These are phyloP conservation scores for Catostomus latipinnis DNA, from an alignment of 2,797 vertebrate species.

Conservation along the genomic window DNA sequence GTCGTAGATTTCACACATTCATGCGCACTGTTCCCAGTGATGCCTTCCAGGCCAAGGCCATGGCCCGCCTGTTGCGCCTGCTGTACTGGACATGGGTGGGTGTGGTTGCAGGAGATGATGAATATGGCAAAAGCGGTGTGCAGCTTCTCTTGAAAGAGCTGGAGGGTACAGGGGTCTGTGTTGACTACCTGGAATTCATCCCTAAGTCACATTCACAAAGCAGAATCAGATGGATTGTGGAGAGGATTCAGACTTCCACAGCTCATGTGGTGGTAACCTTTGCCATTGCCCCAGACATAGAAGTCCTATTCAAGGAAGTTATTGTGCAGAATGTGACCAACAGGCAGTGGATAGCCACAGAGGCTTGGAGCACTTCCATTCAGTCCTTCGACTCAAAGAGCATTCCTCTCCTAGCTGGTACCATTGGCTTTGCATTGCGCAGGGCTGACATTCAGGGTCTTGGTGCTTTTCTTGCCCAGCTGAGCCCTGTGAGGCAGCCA, in stretches of 20 bases:
- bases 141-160: slow-evolving; percentile 65
- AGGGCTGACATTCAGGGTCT: slow-evolving; percentile 62
- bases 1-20: slow-evolving; percentile 61
- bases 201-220: slow-evolving; percentile 59
- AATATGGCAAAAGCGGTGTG: slow-evolving; percentile 67
- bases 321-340: slow-evolving; percentile 65
- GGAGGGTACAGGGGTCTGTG: slow-evolving; percentile 57
- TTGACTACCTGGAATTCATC: slow-evolving; percentile 65
- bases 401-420: slow-evolving; percentile 57
- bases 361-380: slow-evolving; percentile 64
- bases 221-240: slow-evolving; percentile 57
- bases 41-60: slow-evolving; percentile 63
- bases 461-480: slow-evolving; percentile 59
- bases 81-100: slow-evolving; percentile 68
- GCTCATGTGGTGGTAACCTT: slow-evolving; percentile 65
- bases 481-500: slow-evolving; percentile 41
- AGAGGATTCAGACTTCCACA: slow-evolving; percentile 63
- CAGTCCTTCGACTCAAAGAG: slow-evolving; percentile 45
- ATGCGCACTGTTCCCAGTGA: slow-evolving; percentile 66
- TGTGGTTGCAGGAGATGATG: slow-evolving; percentile 64
- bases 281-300: slow-evolving; percentile 59
- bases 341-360: slow-evolving; percentile 70
- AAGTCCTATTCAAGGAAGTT: slow-evolving; percentile 62
- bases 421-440: slow-evolving; percentile 64
- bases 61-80: slow-evolving; percentile 58